These are phyloP conservation scores for Piaya cayana DNA, from an alignment of 2,113 vertebrate genomes.

Conservation along the genomic window DNA sequence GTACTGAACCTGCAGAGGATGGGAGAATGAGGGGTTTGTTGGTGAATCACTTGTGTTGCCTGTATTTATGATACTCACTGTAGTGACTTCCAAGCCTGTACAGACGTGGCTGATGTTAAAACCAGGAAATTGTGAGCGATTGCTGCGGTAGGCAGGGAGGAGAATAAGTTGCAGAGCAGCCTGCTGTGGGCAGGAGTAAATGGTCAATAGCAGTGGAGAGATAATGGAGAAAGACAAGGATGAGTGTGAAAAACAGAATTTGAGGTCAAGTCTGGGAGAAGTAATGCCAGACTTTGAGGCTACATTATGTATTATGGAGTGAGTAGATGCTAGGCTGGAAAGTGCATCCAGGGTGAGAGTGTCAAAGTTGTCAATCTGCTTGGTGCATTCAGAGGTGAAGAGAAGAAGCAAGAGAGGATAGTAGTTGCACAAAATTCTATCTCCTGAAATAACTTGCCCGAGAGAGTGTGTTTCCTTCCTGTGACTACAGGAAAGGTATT, in stretches of 20 bases:
- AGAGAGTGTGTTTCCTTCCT: background rate
- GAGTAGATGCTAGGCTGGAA: background rate
- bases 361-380: background rate
- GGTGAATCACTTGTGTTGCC: background rate
- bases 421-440: background rate
- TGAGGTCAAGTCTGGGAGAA: background rate
- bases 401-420: background rate
- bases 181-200: background rate
- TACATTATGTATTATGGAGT: background rate
- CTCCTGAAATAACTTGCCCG: background rate
- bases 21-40: background rate
- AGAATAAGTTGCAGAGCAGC: background rate
- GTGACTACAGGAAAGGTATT: background rate
- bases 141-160: background rate
- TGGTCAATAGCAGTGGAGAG: background rate
- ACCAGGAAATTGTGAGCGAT: accelerated
- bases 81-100: background rate
- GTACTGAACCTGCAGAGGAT: background rate
- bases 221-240: background rate
- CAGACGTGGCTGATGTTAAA: background rate
- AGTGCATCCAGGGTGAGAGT: background rate
- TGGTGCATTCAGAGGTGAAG: background rate
- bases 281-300: background rate
- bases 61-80: accelerated
- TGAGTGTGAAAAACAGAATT: background rate